Conservation (phyloP, 2,888 invertebrate species). For the Lepidochrysops patricia region DNA sequence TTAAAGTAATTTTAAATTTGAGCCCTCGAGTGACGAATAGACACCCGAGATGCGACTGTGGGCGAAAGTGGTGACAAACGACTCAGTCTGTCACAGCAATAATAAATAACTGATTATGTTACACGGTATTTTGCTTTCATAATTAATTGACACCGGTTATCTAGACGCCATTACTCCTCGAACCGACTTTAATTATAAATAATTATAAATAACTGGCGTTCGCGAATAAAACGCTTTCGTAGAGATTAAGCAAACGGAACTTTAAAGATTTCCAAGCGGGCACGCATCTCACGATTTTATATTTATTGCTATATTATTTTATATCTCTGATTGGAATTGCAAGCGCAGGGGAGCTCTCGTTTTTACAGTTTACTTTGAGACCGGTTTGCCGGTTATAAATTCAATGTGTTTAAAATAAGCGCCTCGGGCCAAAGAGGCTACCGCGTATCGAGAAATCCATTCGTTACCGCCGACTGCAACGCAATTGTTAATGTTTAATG, state of each 20-base stretch:
- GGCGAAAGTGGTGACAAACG: conserved; percentile 70
- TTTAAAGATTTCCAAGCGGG: conserved; percentile 37
- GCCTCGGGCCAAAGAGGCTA: conserved; percentile 46
- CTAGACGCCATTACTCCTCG: conserved; percentile 43
- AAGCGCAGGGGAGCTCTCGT: conserved; percentile 53
- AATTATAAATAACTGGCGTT: conserved; percentile 22
- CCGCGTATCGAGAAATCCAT: conserved; percentile 50
- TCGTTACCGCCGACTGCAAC: conserved; percentile 46
- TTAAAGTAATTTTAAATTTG: conserved; percentile 34
- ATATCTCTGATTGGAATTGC: conserved; percentile 43
- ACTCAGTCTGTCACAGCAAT: conserved; percentile 60
- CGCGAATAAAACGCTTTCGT: background rate
- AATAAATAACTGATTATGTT: conserved; percentile 74
- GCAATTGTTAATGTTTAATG: conserved; percentile 34
- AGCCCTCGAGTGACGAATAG: conserved; percentile 49
- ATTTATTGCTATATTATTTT: conserved; percentile 63
- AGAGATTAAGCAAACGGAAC: conserved; percentile 37
- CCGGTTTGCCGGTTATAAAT: conserved; percentile 53
- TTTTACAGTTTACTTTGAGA: conserved; percentile 59
- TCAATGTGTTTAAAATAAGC: conserved; percentile 45
- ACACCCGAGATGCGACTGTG: conserved; percentile 55
- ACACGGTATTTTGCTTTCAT: conserved; percentile 65
- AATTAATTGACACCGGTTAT: conserved; percentile 67
- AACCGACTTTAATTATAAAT: conserved; percentile 39
- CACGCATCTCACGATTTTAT: conserved; percentile 45